phyloP scores from a whole-genome alignment of 2,797 vertebrate genomes.

The Labeo calbasu region DNA sequence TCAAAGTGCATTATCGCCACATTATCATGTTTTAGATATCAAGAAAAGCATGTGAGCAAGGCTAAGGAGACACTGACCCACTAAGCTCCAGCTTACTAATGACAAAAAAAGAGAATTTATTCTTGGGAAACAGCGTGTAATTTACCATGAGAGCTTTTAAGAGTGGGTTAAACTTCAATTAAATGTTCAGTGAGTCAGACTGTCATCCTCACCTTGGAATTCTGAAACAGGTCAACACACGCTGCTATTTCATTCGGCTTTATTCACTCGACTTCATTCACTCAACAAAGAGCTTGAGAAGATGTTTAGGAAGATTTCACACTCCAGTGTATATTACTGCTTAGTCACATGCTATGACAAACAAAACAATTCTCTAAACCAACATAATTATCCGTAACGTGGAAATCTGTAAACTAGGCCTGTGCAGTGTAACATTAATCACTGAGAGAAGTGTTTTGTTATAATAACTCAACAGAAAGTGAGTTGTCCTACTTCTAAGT shows the following conservation, averaged over 20 bases:
- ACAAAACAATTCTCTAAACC: background rate
- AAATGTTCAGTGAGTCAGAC: slow-evolving; percentile 22
- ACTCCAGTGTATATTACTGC: background rate
- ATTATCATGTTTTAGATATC: slow-evolving; percentile 21
- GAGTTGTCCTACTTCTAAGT: background rate
- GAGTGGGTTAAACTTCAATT: slow-evolving; percentile 9
- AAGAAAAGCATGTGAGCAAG: slow-evolving; percentile 14
- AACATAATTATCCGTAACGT: background rate
- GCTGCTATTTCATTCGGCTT: background rate
- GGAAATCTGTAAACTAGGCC: slow-evolving; percentile 1
- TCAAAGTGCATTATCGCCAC: background rate
- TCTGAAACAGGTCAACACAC: slow-evolving; percentile 25
- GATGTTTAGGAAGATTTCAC: background rate
- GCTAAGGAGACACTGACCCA: slow-evolving; percentile 20
- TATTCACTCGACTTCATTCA: background rate
- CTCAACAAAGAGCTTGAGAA: background rate
- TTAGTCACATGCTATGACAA: background rate
- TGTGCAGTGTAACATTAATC: background rate
- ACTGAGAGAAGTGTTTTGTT: background rate
- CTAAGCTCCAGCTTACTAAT: slow-evolving; percentile 3
- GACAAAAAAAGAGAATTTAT: background rate
- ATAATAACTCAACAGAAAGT: background rate
- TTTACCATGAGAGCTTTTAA: slow-evolving; percentile 30
- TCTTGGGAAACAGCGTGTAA: slow-evolving; percentile 10
- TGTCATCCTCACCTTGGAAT: slow-evolving; percentile 31